Evolutionary conservation across 2,113 vertebrate species (phyloP).

Genomic region (Scytalopus superciliaris): DNA sequence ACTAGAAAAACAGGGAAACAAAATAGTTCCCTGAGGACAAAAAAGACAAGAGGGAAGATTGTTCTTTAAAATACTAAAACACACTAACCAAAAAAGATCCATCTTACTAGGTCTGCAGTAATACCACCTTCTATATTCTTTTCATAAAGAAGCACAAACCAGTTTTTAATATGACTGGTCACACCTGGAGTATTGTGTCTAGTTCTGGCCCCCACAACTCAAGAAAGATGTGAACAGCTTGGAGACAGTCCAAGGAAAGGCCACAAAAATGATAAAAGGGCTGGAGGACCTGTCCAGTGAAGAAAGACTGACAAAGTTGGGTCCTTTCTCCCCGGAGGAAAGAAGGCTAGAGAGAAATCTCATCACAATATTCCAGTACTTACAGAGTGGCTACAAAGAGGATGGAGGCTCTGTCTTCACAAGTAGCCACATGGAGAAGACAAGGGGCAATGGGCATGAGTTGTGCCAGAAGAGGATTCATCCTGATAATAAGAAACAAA

Average conservation of each 20-base stretch:
- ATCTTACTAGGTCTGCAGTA: neutral
- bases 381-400: neutral
- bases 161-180: neutral
- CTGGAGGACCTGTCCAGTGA: neutral
- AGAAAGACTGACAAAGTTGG: neutral
- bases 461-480: neutral
- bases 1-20: neutral
- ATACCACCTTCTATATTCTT: neutral
- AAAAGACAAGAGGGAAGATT: neutral
- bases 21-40: neutral
- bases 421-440: neutral
- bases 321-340: neutral
- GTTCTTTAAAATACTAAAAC: neutral
- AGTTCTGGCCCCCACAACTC: neutral
- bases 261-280: neutral
- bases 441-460: neutral
- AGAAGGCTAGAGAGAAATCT: accelerated
- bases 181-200: accelerated
- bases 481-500: neutral
- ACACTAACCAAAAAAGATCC: neutral
- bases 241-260: neutral
- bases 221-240: neutral
- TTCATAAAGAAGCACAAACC: neutral
- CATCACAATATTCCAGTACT: neutral
- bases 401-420: neutral